phyloP scores from a whole-genome alignment of 1,140 invertebrate genomes.

The Cydia splendana region DNA sequence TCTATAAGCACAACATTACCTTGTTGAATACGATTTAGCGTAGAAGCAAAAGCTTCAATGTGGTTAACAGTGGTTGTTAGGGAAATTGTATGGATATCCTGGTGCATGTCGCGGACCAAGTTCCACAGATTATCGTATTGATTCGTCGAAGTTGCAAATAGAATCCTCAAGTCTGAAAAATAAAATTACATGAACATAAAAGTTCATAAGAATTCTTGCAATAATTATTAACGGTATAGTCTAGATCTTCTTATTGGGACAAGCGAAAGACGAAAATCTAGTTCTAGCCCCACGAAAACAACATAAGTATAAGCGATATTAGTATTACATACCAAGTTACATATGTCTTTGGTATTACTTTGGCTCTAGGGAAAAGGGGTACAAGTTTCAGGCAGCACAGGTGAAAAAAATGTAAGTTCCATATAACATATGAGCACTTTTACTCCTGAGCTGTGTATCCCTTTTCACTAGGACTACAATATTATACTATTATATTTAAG shows the following conservation, averaged over 20 bases:
- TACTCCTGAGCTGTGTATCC: background rate
- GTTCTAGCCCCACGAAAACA: too few species aligned
- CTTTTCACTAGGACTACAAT: background rate
- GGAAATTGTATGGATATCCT: conserved; percentile 60
- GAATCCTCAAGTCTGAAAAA: conserved; percentile 65
- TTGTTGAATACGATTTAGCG: conserved; percentile 55
- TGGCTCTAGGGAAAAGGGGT: too few species aligned
- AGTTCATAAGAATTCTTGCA: background rate
- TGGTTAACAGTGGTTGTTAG: conserved; percentile 58
- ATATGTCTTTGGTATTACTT: too few species aligned
- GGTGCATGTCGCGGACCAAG: conserved; percentile 66
- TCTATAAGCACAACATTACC: conserved; percentile 46
- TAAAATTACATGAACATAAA: background rate
- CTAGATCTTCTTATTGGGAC: too few species aligned
- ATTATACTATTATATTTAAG: too few species aligned
- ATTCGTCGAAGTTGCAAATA: conserved; percentile 64
- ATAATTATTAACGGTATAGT: too few species aligned
- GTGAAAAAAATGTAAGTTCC: too few species aligned
- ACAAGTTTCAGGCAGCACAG: too few species aligned
- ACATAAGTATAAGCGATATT: too few species aligned
- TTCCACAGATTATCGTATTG: conserved; percentile 64
- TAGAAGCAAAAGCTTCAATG: conserved; percentile 51
- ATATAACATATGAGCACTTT: too few species aligned
- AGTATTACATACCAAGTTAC: too few species aligned
- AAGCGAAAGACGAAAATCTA: too few species aligned